Conservation (phyloP, 2,113 vertebrate species). For the Heteronetta atricapilla region DNA sequence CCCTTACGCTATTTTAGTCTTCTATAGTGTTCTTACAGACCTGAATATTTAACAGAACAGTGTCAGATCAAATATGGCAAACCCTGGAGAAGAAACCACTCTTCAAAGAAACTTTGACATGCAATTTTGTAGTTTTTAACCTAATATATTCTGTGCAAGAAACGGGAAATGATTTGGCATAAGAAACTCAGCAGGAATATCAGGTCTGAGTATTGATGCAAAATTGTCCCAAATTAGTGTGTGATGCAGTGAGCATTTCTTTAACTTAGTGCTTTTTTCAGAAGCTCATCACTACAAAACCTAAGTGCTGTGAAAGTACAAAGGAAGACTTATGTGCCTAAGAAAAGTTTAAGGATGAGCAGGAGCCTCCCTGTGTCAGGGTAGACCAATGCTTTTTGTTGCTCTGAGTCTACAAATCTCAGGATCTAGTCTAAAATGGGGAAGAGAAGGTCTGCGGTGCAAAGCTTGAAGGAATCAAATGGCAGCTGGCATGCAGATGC, state of each 20-base stretch:
- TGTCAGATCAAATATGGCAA: neutral
- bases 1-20: neutral
- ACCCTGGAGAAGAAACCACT: neutral
- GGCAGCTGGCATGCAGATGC: neutral
- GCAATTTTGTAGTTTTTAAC: neutral
- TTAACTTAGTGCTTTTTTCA: neutral
- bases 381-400: neutral
- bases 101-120: neutral
- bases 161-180: neutral
- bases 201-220: neutral
- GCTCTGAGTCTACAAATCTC: neutral
- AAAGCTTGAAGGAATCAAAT: neutral
- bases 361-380: fast-evolving
- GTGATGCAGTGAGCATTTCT: fast-evolving
- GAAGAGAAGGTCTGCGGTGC: neutral
- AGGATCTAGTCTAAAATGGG: neutral
- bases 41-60: neutral
- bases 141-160: neutral
- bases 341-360: neutral
- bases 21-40: neutral
- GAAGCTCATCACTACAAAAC: no score
- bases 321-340: neutral
- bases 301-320: neutral
- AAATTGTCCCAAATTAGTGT: neutral
- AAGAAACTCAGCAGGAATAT: neutral